Evolutionary conservation across 2,797 vertebrate genomes (phyloP), one percentile per base, ranked within the genome.

Genomic region (Girardinus metallicus): DNA sequence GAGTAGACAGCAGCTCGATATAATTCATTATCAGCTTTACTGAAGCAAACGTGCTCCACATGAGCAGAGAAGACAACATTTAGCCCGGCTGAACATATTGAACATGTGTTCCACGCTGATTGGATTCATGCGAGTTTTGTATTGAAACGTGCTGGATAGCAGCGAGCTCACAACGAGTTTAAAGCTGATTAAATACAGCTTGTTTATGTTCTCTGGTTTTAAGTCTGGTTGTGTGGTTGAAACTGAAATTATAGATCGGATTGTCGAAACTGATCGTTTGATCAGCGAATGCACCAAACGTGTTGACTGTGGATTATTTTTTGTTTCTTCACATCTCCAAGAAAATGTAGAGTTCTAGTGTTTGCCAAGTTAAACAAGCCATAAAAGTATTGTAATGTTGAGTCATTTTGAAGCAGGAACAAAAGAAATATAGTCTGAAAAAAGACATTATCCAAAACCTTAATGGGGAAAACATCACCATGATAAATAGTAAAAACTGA

Each of bases 1-100:
- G 23, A 84, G 77, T 73, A 9, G 75, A 66, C 75, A 57, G 78
- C 60, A n/a, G 83, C 46, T 87, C 86, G 44, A 79, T 87, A 31
- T 11, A 29, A 57, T 74, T 80, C 70, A 79, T 85, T 73, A 87
- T 81, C 64, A 15, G 16, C 80, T 80, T 82, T 4, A 87, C 57
- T 78, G 36, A 76, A 74, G 36, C 44, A 76, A 76, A 84, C 44
- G 36, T 23, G 70, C 70, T 53, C 43, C 75, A 51, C 75, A 74
- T n/a, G 70, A 6, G 34, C n/a, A 41, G 34, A 66, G 21, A 76
- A 70, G 11, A 46, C 3, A 62, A 57, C 34, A 44, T 23, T 43
- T 47, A 47, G 34, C 26, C 47, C 29, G 1, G 23, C 53, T 60
- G 31, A 55, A 57, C 73, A 74, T 51, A 53, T 36, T 29, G 49